Evolutionary conservation across 2,113 vertebrate species (phyloP).

Genomic region (Acrocephalus arundinaceus): DNA sequence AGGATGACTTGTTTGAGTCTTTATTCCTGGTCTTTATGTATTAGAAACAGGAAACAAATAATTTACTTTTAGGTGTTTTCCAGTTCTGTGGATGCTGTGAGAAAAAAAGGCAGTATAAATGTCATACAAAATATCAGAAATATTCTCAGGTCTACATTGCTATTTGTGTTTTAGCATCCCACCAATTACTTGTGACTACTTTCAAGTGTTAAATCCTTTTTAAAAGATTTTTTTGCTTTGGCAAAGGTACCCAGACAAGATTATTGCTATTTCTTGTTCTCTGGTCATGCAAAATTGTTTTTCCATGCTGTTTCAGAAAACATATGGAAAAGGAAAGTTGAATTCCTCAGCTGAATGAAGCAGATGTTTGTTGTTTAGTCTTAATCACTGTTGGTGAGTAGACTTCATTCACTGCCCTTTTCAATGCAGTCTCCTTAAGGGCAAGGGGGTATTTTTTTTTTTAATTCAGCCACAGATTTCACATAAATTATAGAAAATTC

Average conservation of each 20-base stretch:
- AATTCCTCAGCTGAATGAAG: constrained; percentile 39
- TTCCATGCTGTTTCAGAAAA: constrained; percentile 13
- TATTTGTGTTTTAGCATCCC: neutral
- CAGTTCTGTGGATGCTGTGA: neutral
- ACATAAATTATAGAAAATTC: neutral
- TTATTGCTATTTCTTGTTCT: constrained; percentile 15
- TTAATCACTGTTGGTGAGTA: constrained; percentile 7
- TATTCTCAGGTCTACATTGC: neutral
- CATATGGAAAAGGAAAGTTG: constrained; percentile 18
- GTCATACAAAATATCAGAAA: neutral
- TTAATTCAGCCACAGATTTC: neutral
- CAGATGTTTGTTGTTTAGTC: constrained; percentile 39
- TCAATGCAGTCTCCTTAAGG: neutral
- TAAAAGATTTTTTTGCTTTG: constrained; percentile 10
- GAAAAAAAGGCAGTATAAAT: neutral
- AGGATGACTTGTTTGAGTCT: neutral
- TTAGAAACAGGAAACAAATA: neutral
- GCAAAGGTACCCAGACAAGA: neutral
- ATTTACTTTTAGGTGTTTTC: neutral
- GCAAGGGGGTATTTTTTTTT: neutral
- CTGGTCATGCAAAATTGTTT: neutral
- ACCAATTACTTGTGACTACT: neutral
- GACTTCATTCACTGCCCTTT: neutral
- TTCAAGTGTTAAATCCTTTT: neutral
- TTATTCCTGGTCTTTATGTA: neutral